Evolutionary conservation across 1,140 invertebrate genomes (phyloP).

Genomic region (Anoplophora glabripennis): DNA sequence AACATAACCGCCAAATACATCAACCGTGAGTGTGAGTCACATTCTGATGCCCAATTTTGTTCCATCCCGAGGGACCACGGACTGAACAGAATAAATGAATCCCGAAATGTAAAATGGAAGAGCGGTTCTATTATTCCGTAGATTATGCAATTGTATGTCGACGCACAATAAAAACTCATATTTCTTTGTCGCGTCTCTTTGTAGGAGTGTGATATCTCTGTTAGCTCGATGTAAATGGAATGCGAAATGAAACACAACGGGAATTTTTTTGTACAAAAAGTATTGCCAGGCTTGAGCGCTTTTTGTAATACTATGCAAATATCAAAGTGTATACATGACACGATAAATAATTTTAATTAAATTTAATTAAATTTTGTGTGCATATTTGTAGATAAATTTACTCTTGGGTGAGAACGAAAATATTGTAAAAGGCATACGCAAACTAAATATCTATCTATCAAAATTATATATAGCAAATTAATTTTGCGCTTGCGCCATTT

Average conservation of each 20-base stretch:
- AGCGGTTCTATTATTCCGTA: slow-evolving; percentile 37
- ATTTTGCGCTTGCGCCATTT: too few species aligned
- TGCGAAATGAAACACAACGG: slow-evolving; percentile 19
- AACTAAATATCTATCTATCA: too few species aligned
- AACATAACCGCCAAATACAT: slow-evolving; percentile 13
- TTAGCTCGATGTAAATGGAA: slow-evolving; percentile 37
- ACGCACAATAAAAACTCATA: slow-evolving; percentile 37
- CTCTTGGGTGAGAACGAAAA: background rate
- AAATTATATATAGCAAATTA: too few species aligned
- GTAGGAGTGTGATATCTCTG: slow-evolving; percentile 39
- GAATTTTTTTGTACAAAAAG: background rate
- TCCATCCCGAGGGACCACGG: slow-evolving; percentile 23
- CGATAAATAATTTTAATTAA: background rate
- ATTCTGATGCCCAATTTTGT: slow-evolving; percentile 28
- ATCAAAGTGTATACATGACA: slow-evolving; percentile 2
- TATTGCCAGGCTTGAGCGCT: background rate
- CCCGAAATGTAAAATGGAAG: slow-evolving; percentile 37
- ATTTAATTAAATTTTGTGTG: slow-evolving; percentile 6
- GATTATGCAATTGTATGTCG: slow-evolving; percentile 42
- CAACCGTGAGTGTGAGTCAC: slow-evolving; percentile 16
- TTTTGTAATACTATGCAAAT: slow-evolving; percentile 1
- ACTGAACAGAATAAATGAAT: slow-evolving; percentile 35
- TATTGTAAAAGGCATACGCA: too few species aligned
- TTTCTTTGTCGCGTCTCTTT: slow-evolving; percentile 36
- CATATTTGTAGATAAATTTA: slow-evolving; percentile 8